Base-by-base conservation (phyloP, 2,888 invertebrate species). In the Dromius quadrimaculatus region DNA sequence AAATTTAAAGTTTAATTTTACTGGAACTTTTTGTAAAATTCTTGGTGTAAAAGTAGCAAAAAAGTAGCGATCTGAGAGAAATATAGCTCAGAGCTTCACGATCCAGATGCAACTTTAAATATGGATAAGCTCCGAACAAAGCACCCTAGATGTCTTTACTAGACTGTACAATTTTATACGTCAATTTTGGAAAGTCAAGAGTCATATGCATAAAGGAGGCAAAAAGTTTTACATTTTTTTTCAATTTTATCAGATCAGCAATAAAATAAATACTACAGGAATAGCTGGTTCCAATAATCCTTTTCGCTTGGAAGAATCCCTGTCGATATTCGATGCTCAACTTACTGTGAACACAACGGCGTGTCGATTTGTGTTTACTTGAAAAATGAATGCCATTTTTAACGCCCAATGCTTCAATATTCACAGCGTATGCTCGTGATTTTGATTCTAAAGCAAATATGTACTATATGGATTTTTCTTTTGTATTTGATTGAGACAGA, bases 191-290 rank as follows among this genome's bases (percentile, higher is more conserved):
- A 15, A 23, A 59, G 59, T 59, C 59, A 61, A 61, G 41, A 17
- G 61, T 61, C 22, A 20, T 36, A 61, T 61, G 28, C 54, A 61
- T 61, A 61, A 61, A 61, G 59, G 23, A 62, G 8, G 17, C 45
- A 28, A 45, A 32, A 45, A 50, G 11, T 68, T 68, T 68, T 68
- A 68, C 68, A 68, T 59, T 59, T 68, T 45, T 66, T 68, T 59
- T 43, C 45, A 68, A 59, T 68, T 68, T 68, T 68, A 59, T 59
- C 57, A 45, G 45, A 68, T 68, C 43, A 45, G 68, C 68, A 68
- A 68, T 68, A 68, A 68, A 68, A 68, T 59, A 68, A 68, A 68
- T 59, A 65, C 47, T 65, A 50, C 50, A 50, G 9, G 50, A 65
- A 65, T 65, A 65, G 50, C n/a, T n/a, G n/a, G n/a, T n/a, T n/a